These are phyloP conservation scores for Mirounga angustirostris DNA, from an alignment of 2,113 vertebrate genomes.

Conservation along the genomic window DNA sequence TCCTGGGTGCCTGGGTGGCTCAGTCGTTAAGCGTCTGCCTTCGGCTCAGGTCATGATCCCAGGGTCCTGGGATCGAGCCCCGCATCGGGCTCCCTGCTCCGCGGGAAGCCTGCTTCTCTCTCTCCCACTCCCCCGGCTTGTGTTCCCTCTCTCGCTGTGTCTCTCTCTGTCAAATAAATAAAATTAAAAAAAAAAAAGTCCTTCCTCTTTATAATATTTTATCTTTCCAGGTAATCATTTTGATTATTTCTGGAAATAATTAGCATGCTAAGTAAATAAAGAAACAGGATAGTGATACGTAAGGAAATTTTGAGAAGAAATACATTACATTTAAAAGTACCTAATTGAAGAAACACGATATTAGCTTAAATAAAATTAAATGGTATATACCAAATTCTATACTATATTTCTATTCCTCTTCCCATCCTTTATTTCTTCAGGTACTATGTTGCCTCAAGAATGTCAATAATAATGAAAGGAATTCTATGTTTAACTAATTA, in stretches of 20 bases:
- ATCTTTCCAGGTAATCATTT: neutral
- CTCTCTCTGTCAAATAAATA: too few species aligned
- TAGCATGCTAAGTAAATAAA: neutral
- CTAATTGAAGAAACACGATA: neutral
- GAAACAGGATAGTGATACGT: neutral
- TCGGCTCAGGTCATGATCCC: too few species aligned
- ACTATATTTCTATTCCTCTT: neutral
- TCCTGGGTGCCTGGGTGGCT: neutral
- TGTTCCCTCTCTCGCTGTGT: too few species aligned
- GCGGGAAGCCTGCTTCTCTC: too few species aligned
- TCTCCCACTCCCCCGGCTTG: too few species aligned
- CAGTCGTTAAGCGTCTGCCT: too few species aligned
- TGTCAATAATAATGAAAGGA: neutral
- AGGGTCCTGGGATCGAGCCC: too few species aligned
- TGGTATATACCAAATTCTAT: neutral
- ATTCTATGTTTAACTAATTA: neutral
- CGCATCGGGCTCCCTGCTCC: too few species aligned
- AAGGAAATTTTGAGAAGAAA: neutral
- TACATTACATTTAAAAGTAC: neutral
- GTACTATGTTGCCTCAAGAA: neutral
- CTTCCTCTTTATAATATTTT: neutral
- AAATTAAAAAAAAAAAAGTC: neutral
- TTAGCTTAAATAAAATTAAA: conserved; percentile 28
- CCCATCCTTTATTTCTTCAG: neutral
- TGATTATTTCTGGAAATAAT: conserved; percentile 2